These are phyloP conservation scores for Gonatopus flavifemur DNA, from an alignment of 1,140 invertebrate genomes.

Conservation along the genomic window DNA sequence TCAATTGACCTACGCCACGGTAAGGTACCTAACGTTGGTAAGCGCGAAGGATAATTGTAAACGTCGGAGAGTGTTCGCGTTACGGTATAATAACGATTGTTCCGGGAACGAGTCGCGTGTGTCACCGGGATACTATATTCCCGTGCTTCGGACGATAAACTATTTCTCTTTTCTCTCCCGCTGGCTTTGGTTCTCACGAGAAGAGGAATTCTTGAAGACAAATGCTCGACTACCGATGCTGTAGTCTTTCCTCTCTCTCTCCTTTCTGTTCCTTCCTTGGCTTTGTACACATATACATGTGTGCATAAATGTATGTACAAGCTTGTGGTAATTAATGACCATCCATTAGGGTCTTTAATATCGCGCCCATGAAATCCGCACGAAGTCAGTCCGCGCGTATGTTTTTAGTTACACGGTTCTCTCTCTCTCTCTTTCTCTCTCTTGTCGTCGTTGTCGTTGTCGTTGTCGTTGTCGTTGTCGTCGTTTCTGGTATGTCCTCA, in stretches of 20 bases:
- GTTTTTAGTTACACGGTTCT: constrained; percentile 8
- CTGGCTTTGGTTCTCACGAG: constrained; percentile 39
- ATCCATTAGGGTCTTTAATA: constrained; percentile 53
- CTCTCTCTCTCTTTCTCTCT: background rate
- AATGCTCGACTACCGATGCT: constrained; percentile 39
- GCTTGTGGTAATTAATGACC: constrained; percentile 48
- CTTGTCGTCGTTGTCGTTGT: background rate
- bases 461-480: no score
- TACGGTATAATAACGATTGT: background rate
- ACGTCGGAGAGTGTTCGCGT: no score
- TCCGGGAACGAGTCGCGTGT: background rate
- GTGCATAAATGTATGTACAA: constrained; percentile 5
- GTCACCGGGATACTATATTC: background rate
- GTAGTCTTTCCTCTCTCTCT: no score
- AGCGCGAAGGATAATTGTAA: background rate
- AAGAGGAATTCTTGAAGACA: constrained; percentile 51
- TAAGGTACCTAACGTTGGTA: no score
- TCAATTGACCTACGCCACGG: no score
- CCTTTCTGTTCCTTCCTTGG: no score
- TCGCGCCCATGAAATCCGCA: constrained; percentile 47
- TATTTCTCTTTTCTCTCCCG: constrained; percentile 22
- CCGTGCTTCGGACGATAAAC: no score
- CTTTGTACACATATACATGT: no score
- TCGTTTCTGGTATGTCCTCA: no score
- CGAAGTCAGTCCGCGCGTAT: no score